Percentiles rank a stretch among this genome's conserved stretches.
phyloP scores from a whole-genome alignment of 1,140 invertebrate species.

The Pantala flavescens region DNA sequence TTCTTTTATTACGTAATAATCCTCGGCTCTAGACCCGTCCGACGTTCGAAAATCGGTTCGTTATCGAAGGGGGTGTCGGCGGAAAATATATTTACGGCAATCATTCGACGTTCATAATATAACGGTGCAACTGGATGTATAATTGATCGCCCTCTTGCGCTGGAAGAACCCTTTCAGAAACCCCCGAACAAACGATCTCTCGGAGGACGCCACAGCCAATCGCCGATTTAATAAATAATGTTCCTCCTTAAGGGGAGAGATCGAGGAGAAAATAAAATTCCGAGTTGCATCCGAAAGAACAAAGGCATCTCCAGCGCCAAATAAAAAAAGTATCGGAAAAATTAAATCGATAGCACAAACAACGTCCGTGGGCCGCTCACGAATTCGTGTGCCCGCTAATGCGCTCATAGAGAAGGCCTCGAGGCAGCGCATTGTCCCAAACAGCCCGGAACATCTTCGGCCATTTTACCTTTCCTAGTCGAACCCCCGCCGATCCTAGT shows the following conservation, averaged over 20 bases:
- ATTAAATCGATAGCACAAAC: too few species aligned
- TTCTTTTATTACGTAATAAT: background rate
- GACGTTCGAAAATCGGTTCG: constrained; percentile 4
- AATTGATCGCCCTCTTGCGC: background rate
- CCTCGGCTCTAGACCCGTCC: background rate
- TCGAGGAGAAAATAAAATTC: too few species aligned
- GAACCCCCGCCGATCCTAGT: background rate
- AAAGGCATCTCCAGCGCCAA: too few species aligned
- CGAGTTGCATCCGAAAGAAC: too few species aligned
- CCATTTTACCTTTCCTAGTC: background rate
- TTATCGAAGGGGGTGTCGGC: background rate
- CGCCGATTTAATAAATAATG: too few species aligned
- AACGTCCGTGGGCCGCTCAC: too few species aligned
- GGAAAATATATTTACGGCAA: background rate
- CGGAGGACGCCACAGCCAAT: too few species aligned
- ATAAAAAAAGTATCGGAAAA: too few species aligned
- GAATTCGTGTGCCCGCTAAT: too few species aligned
- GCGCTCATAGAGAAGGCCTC: too few species aligned
- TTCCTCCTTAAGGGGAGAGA: too few species aligned
- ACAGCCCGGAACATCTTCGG: background rate
- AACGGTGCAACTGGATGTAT: background rate
- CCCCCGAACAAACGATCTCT: too few species aligned
- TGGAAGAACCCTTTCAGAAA: background rate
- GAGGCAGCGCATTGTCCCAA: background rate
- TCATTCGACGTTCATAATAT: background rate